phyloP scores from a whole-genome alignment of 2,888 invertebrate species.

The Prosapia bicincta region DNA sequence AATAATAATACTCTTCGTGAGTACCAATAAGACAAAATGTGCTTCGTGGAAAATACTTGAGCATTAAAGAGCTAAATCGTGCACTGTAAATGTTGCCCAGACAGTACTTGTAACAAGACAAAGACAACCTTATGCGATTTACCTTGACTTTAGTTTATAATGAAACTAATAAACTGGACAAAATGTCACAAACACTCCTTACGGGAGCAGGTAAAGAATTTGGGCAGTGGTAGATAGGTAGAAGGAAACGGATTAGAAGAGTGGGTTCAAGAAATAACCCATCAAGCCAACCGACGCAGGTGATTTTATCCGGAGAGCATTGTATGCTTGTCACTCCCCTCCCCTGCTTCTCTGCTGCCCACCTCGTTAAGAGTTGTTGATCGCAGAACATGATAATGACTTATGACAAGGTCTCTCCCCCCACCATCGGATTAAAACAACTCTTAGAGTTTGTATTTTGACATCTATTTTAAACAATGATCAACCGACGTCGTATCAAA shows the following conservation, averaged over 20 bases:
- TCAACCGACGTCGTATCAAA: not conserved
- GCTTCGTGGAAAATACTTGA: too few relatives aligned
- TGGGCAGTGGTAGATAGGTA: not conserved
- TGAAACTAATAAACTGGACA: too few relatives aligned
- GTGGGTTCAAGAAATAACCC: not conserved
- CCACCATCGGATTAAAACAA: conserved; percentile 6
- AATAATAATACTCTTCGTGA: too few relatives aligned
- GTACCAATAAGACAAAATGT: too few relatives aligned
- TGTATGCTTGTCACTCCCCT: not conserved
- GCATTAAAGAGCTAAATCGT: too few relatives aligned
- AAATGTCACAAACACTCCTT: too few relatives aligned
- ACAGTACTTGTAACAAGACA: too few relatives aligned
- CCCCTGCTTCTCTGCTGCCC: conserved; percentile 23
- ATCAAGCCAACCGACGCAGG: not conserved
- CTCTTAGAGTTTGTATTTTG: conserved; percentile 18
- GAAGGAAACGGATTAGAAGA: not conserved
- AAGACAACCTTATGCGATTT: too few relatives aligned
- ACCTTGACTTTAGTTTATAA: too few relatives aligned
- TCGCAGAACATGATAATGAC: conserved; percentile 16
- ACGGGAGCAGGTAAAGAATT: not conserved
- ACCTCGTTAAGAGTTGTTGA: conserved; percentile 16
- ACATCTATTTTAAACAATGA: conserved; percentile 17
- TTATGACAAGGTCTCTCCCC: conserved; percentile 16
- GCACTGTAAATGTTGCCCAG: too few relatives aligned
- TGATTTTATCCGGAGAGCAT: not conserved